Conservation (phyloP, 2,797 vertebrate genomes). For the Arvicola amphibius region DNA sequence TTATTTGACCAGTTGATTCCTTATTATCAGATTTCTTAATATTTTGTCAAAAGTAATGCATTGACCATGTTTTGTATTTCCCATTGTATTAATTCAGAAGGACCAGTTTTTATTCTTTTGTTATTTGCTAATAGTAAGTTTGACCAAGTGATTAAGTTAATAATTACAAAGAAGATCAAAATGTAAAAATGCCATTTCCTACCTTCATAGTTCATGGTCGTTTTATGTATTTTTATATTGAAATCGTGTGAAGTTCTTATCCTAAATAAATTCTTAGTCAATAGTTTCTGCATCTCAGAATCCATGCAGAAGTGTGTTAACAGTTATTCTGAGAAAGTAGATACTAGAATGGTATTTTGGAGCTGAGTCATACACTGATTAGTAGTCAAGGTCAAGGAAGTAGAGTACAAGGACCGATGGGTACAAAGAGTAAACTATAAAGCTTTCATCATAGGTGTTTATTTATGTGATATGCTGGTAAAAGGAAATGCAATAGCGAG, state of each 20-base stretch:
- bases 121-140: background rate
- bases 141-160: background rate
- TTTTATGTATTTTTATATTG: background rate
- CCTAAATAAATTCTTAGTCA: background rate
- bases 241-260: constrained; percentile 10
- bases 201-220: background rate
- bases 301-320: background rate
- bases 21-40: constrained; percentile 32
- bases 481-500: background rate
- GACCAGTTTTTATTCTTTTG: background rate
- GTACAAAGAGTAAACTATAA: background rate
- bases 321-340: background rate
- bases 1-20: background rate
- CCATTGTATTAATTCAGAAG: background rate
- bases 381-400: background rate
- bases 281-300: background rate
- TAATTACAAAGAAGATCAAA: background rate
- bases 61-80: background rate
- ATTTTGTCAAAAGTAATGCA: constrained; percentile 49
- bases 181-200: background rate
- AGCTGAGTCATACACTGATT: background rate
- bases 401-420: background rate
- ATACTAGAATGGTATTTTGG: background rate
- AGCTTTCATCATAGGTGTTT: background rate
- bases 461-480: background rate